phyloP scores from a whole-genome alignment of 2,888 invertebrate genomes.

The Saturnia japonica region DNA sequence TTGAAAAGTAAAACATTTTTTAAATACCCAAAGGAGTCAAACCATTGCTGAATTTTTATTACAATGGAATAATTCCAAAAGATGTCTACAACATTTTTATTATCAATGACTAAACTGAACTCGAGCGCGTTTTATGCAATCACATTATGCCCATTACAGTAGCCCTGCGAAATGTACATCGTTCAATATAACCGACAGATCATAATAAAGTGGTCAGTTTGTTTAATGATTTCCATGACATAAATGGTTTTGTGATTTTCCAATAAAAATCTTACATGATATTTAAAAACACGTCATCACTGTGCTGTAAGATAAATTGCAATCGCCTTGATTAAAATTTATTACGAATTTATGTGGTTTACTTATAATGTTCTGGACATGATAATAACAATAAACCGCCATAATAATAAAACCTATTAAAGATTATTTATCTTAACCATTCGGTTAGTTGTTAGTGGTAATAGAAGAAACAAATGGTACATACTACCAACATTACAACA shows the following conservation, averaged over 20 bases:
- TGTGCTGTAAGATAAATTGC: neutral
- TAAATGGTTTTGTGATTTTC: neutral
- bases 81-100: constrained; percentile 3
- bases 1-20: too few species aligned
- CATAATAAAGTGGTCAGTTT: neutral
- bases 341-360: neutral
- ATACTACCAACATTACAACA: neutral
- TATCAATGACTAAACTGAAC: constrained; percentile 8
- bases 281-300: neutral
- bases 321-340: neutral
- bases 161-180: neutral
- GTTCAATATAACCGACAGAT: neutral
- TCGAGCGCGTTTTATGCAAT: constrained; percentile 4
- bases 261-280: constrained; percentile 1
- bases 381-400: neutral
- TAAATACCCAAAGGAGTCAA: neutral
- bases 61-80: neutral
- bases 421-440: neutral
- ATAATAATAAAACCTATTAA: neutral
- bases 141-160: neutral
- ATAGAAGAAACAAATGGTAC: neutral
- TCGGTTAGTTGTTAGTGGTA: neutral
- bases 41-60: neutral
- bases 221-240: constrained; percentile 4
- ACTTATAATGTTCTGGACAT: too few species aligned